These are phyloP conservation scores for Nasonia giraulti DNA, from an alignment of 1,140 invertebrate genomes.

Conservation along the genomic window DNA sequence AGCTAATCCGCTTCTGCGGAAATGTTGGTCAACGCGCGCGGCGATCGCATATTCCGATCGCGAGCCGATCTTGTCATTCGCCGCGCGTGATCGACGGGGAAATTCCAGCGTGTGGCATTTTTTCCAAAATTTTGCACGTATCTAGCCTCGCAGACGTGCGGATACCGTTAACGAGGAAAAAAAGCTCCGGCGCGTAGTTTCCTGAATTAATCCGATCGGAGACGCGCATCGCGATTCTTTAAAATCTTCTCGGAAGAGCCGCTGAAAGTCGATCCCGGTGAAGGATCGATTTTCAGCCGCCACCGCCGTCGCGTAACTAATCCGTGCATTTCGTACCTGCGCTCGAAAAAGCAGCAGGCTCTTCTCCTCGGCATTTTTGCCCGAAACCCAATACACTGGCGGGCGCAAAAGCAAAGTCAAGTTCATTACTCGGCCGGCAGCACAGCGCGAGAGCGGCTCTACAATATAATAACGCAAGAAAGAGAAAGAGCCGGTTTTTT, in stretches of 20 bases:
- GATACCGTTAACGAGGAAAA: neutral
- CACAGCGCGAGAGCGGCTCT: neutral
- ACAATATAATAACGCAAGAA: no score
- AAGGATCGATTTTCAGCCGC: constrained; percentile 43
- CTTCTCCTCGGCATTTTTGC: constrained; percentile 9
- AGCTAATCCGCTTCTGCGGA: neutral
- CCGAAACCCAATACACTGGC: constrained; percentile 1
- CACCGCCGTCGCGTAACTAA: neutral
- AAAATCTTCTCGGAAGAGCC: constrained; percentile 28
- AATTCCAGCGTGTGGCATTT: constrained; percentile 23
- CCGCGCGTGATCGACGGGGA: constrained; percentile 31
- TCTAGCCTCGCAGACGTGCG: neutral
- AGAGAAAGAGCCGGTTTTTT: neutral
- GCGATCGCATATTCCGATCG: constrained; percentile 34
- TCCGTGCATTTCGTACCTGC: neutral
- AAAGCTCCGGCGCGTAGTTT: neutral
- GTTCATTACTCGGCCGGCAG: constrained; percentile 20
- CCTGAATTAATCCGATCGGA: neutral
- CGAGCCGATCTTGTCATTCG: constrained; percentile 16
- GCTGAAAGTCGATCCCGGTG: constrained; percentile 17
- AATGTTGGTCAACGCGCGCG: constrained; percentile 15
- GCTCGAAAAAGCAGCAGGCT: constrained; percentile 1
- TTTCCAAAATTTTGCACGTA: neutral
- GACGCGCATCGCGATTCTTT: constrained; percentile 9
- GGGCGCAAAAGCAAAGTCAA: constrained; percentile 31